Base-by-base conservation (phyloP, 2,888 invertebrate genomes). In the Xanthorhoe spadicearia region DNA sequence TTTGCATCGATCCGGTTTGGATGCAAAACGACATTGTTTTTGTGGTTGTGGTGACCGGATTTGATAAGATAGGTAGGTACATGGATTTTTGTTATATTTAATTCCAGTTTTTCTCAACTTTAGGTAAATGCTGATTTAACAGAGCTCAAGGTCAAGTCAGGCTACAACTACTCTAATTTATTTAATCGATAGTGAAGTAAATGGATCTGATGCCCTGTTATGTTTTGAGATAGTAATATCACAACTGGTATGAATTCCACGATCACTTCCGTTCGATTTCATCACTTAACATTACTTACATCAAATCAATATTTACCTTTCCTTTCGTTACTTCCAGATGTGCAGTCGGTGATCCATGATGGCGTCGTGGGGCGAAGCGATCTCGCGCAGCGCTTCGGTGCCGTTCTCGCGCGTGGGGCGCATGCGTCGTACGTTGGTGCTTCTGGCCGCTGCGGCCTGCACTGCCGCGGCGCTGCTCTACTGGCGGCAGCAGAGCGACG, bases 401-500 rank as follows among this genome's bases (percentile, higher is more conserved):
- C 86, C 93, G 89, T 83, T 94, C 91, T 79, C 87, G 48, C 88
- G 93, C 61, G 92, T 93, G 73, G 92, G 87, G n/a, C 86, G 91
- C 68, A 89, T 95, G 82, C 93, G 94, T 59, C 93, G 94, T 57
- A 94, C 94, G 56, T 80, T 95, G 76, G 79, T 94, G 73, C 84
- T 93, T 77, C 90, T 95, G 23, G 94, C 95, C 6, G 90, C 93
- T 18, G 92, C 89, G 58, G 94, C 94, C 43, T 92, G 94, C 77
- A 90, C 94, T 52, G 94, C 93, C 65, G 90, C 94, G 23, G 94
- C 94, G 74, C 88, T 95, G 72, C 88, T 95, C 43, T 95, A 95
- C 86, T 95, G 95, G 94, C 93, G 94, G 65, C 95, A 94, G 84
- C 94, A 93, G 81, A 89, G 82, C 72, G 88, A 93, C 73, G 93